Base-by-base conservation (phyloP, 2,113 vertebrate genomes). In the Oreochromis tanganicae region DNA sequence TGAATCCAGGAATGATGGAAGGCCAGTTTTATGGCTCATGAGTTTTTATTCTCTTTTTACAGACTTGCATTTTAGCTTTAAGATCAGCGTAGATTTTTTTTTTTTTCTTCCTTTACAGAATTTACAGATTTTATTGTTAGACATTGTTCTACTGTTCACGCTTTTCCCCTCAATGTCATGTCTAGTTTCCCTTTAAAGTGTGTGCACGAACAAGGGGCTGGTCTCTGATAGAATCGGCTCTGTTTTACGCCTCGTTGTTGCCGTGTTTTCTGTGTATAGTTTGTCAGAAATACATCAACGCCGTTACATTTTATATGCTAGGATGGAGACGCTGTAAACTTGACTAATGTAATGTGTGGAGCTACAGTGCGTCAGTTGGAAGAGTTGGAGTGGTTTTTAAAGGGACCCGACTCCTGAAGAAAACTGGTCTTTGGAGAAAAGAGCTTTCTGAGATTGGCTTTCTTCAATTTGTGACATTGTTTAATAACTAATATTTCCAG, bases 1-100 rank as follows among this genome's bases (percentile, higher is more conserved):
- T 80, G 24, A 83, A 63, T 89, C 83, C 87, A 52, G 43, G 27
- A 78, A 78, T 91, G 71, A 90, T 87, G 87, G 92, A 34, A 78
- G 91, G 95, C 94, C 94, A 95, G 90, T 96, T 96, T 95, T 95
- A 94, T 96, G 96, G 95, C 95, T 95, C 24, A 21, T 55, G 38
- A 88, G 55, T 57, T 61, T 89, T 59, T 87, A n/a, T 89, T 83
- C 87, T 66, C n/a, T 43, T 79, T 59, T 80, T 88, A 73, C 57
- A 19, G 9, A 84, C 9, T 80, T 83, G 68, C 61, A 56, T 21
- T 84, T 78, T 52, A 78, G 78, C 54, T 71, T 86, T 16, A 55
- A 54, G 19, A 75, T 86, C 80, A 73, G 55, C 5, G 13, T 50
- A 57, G 57, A 34, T 75, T 85, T 55, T 75, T 24, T 34, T 54